Percentiles rank a stretch among this genome's conserved stretches.
Evolutionary conservation across 2,797 vertebrate genomes (phyloP).

Genomic region (Hipposideros larvatus): DNA sequence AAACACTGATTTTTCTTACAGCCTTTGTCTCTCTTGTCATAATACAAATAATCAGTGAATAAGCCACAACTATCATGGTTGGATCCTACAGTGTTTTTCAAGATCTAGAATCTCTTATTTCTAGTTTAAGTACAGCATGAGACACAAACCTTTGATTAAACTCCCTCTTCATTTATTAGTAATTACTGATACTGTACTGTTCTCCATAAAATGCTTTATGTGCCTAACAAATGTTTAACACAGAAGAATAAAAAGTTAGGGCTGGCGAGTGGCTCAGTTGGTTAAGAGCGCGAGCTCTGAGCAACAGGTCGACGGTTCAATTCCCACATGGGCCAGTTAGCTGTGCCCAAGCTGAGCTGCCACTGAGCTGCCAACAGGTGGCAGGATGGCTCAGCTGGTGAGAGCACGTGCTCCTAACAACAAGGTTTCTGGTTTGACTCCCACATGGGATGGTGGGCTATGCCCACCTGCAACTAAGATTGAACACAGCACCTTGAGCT

Average conservation of each 20-base stretch:
- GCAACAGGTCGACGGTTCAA: too few relatives aligned
- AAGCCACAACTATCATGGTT: background rate
- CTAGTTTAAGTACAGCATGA: background rate
- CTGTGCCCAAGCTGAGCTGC: too few relatives aligned
- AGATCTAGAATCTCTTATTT: background rate
- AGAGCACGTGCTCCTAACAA: too few relatives aligned
- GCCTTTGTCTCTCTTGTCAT: background rate
- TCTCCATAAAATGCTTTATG: background rate
- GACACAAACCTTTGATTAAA: background rate
- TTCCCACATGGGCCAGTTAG: too few relatives aligned
- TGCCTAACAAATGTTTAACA: background rate
- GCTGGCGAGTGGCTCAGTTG: too few relatives aligned
- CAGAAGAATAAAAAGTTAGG: conserved; percentile 26
- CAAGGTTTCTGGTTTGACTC: too few relatives aligned
- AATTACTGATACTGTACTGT: background rate
- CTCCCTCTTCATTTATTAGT: background rate
- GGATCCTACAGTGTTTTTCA: background rate
- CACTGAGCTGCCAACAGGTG: too few relatives aligned
- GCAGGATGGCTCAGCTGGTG: too few relatives aligned
- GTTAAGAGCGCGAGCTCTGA: too few relatives aligned
- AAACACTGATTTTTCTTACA: conserved; percentile 24
- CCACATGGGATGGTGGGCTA: too few relatives aligned
- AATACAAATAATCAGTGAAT: conserved; percentile 23
- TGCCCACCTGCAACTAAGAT: too few relatives aligned
- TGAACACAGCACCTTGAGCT: too few relatives aligned